phyloP scores from a whole-genome alignment of 2,888 invertebrate species.

The Drosophila silvestris region DNA sequence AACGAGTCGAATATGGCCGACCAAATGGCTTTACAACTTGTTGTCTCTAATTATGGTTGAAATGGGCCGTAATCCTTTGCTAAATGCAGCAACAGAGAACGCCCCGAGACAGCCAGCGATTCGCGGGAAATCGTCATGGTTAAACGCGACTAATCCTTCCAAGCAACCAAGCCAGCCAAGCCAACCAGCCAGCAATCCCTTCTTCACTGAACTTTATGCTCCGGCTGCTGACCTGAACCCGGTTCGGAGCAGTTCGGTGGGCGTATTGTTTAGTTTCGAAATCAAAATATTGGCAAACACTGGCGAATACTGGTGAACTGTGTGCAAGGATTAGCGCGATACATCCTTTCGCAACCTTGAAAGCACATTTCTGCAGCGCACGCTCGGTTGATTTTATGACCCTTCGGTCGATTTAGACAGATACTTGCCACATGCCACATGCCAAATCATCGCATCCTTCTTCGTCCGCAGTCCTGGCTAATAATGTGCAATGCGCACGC shows the following conservation, averaged over 20 bases:
- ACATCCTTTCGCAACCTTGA: slow-evolving; percentile 73
- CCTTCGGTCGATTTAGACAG: slow-evolving; percentile 11
- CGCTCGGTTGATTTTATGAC: slow-evolving; percentile 64
- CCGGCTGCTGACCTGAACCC: slow-evolving; percentile 40
- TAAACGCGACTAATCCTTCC: slow-evolving; percentile 79
- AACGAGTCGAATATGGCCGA: slow-evolving; percentile 17
- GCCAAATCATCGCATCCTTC: slow-evolving; percentile 26
- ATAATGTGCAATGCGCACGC: slow-evolving; percentile 66
- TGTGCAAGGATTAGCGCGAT: slow-evolving; percentile 63
- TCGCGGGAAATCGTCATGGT: slow-evolving; percentile 69
- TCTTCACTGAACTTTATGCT: slow-evolving; percentile 18
- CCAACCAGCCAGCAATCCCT: slow-evolving; percentile 30
- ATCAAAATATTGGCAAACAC: slow-evolving; percentile 83
- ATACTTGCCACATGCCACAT: slow-evolving; percentile 42
- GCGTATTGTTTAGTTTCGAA: slow-evolving; percentile 82
- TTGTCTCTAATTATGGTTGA: slow-evolving; percentile 84
- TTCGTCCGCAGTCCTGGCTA: slow-evolving; percentile 41
- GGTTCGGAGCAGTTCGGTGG: slow-evolving; percentile 52
- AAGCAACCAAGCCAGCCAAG: slow-evolving; percentile 6
- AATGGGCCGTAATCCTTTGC: slow-evolving; percentile 79
- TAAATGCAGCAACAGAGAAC: slow-evolving; percentile 69
- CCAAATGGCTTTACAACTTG: slow-evolving; percentile 83
- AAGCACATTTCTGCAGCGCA: slow-evolving; percentile 44
- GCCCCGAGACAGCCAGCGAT: slow-evolving; percentile 51
- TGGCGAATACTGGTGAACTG: slow-evolving; percentile 62